Evolutionary conservation across 2,797 vertebrate genomes (phyloP).

Genomic region (Erithacus rubecula): DNA sequence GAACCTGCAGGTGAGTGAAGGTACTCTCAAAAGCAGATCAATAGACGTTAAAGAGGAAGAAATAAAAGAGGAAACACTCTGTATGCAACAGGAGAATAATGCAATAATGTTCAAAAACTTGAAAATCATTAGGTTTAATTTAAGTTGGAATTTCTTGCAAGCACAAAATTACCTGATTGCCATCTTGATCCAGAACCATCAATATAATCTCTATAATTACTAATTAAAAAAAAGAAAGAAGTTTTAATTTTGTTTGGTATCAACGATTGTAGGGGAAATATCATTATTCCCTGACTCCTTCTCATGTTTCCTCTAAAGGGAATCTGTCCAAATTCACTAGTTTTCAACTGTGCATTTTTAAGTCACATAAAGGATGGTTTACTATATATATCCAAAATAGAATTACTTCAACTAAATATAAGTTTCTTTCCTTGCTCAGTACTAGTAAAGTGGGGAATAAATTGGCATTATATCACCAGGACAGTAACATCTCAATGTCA

Average conservation of each 20-base stretch:
- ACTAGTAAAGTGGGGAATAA: background rate
- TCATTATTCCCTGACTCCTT: background rate
- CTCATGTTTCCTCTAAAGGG: background rate
- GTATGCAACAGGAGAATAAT: background rate
- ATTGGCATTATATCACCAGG: too few species aligned
- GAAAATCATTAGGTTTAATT: background rate
- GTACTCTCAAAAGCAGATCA: conserved; percentile 61
- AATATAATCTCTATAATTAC: conserved; percentile 43
- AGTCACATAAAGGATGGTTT: background rate
- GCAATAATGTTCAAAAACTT: background rate
- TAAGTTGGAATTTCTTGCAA: background rate
- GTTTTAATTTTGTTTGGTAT: background rate
- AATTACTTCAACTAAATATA: background rate
- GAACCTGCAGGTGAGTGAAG: conserved; percentile 11
- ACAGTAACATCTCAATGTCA: background rate
- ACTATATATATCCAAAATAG: background rate
- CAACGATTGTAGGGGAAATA: background rate
- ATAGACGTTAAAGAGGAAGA: conserved; percentile 63
- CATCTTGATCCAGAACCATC: conserved; percentile 73
- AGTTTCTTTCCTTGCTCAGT: background rate
- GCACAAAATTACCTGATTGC: conserved; percentile 76
- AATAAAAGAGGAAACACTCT: conserved; percentile 53
- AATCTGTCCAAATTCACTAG: background rate
- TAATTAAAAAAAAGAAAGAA: background rate
- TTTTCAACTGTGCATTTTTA: background rate